Evolutionary conservation across 2,888 invertebrate species (phyloP).

Genomic region (Pristionchus mayeri): DNA sequence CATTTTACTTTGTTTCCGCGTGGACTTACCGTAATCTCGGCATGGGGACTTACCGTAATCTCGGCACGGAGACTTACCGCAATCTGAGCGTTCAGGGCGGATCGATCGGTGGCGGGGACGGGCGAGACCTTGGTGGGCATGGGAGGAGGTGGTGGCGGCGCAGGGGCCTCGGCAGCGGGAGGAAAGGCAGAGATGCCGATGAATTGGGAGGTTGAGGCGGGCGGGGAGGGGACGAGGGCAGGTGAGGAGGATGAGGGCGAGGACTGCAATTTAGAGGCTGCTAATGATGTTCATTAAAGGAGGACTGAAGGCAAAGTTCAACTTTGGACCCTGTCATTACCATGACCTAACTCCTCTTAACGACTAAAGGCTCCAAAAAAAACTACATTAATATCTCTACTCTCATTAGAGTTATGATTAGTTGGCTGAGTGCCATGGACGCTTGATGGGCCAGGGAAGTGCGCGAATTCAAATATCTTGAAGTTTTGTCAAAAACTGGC

Average conservation of each 20-base stretch:
- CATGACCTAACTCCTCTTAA: no score
- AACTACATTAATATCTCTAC: no score
- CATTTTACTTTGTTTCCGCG: no score
- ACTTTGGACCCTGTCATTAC: no score
- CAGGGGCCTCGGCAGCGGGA: not conserved
- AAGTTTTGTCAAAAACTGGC: no score
- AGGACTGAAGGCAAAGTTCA: no score
- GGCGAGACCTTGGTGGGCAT: constrained; percentile 29
- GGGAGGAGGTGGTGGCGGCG: constrained; percentile 29
- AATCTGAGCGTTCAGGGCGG: constrained; percentile 21
- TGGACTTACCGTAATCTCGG: constrained; percentile 15
- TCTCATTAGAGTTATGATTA: no score
- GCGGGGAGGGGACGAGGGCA: not conserved
- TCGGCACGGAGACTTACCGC: not conserved
- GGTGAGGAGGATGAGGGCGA: not conserved
- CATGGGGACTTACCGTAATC: constrained; percentile 21
- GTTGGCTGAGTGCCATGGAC: no score
- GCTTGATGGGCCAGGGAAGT: no score
- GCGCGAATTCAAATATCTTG: no score
- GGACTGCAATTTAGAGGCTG: not conserved
- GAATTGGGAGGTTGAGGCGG: not conserved
- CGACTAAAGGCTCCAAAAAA: no score
- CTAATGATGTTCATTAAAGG: no score
- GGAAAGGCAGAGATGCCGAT: constrained; percentile 27
- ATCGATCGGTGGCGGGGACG: not conserved